phyloP scores from a whole-genome alignment of 2,113 vertebrate species.

The Perca flavescens region DNA sequence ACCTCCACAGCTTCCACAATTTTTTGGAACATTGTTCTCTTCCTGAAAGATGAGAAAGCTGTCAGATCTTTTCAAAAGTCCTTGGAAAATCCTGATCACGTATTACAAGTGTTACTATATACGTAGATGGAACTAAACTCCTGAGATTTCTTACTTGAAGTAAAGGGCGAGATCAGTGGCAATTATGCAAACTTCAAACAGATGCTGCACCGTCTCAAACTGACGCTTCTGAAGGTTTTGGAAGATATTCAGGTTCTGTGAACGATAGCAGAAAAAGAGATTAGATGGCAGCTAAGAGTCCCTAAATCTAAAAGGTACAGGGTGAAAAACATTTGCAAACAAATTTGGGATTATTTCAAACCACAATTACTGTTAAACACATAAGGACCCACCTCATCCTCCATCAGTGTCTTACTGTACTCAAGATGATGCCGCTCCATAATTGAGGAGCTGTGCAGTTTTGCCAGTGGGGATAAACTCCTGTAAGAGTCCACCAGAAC shows the following conservation, averaged over 20 bases:
- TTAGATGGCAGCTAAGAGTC: background rate
- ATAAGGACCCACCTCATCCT: conserved; percentile 86
- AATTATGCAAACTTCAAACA: conserved; percentile 96
- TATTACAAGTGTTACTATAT: background rate
- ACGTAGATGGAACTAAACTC: background rate
- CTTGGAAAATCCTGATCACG: background rate
- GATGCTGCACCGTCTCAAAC: conserved; percentile 92
- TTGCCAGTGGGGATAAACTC: conserved; percentile 89
- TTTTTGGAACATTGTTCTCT: conserved; percentile 97
- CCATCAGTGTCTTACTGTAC: conserved; percentile 92
- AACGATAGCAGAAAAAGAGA: conserved; percentile 27
- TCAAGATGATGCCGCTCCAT: conserved; percentile 93
- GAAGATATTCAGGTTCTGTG: conserved; percentile 94
- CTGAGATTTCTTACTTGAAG: conserved; percentile 90
- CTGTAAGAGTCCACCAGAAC: conserved; percentile 38
- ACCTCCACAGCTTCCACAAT: conserved; percentile 90
- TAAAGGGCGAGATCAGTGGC: conserved; percentile 96
- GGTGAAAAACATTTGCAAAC: background rate
- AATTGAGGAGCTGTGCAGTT: conserved; percentile 91
- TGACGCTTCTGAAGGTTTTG: conserved; percentile 93
- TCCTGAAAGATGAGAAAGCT: conserved; percentile 78
- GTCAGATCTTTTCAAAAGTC: background rate
- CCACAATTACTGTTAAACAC: background rate
- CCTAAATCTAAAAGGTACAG: background rate
- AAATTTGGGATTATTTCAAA: background rate